Evolutionary conservation across 2,113 vertebrate species (phyloP), one percentile per base, ranked within the genome.

Genomic region (Megalops atlanticus): DNA sequence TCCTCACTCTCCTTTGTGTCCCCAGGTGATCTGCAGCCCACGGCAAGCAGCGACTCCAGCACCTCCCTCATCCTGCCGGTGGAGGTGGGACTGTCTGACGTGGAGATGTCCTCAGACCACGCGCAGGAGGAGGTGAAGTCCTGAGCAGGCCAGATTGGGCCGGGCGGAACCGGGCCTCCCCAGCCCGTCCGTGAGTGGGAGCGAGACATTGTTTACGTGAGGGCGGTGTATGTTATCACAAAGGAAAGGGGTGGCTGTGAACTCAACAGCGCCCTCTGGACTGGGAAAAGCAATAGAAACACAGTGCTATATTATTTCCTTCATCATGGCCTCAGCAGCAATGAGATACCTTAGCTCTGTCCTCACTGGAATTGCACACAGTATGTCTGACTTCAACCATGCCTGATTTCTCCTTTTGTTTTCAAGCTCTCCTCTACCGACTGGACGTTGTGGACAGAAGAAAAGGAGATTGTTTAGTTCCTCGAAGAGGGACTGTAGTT

Each of bases 21-120:
- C 74, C 40, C 92, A 99, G 98, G 95, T 92, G 97, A 97, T 78
- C 95, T 95, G 85, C 96, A 96, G 87, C 94, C 94, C 74, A 93
- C 95, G 0, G 89, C 96, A 80, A 97, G 97, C 94, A 98, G 96
- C 4, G 96, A 96, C 83, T 98, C 96, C 0, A 96, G 97, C 58
- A 95, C 96, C 40, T 98, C 97, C 0, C 81, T 96, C 81, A 96
- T 96, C 78, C 92, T 95, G 93, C 95, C 95, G 0, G 90, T 95
- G 91, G 96, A 96, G 74, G 92, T 96, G 27, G 95, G 94, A 88
- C 92, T 96, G 71, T 97, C 96, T 0, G 96, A 97, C 0, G 87
- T 96, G 68, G 96, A 97, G 79, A 93, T 96, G 85, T 96, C 96
- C 85, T 94, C 92, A 3, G 96, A 96, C 80, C 96, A 94, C 81